Evolutionary conservation across 2,888 invertebrate genomes (phyloP), one percentile per base, ranked within the genome.

Genomic region (Ctena decussata): DNA sequence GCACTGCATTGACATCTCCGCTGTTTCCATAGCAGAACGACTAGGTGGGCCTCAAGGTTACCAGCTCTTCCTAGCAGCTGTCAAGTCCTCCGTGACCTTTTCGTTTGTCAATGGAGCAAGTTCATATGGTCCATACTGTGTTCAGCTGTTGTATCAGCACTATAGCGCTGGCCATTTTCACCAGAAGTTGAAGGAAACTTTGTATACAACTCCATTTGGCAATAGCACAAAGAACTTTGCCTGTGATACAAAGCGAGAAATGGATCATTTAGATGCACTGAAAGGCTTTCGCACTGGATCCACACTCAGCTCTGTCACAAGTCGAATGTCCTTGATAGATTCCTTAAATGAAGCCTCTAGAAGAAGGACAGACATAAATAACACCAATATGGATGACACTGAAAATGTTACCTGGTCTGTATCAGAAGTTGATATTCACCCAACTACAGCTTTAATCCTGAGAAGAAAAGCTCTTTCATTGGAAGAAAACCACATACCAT

Each of bases 281-380:
- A n/a, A n/a, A n/a, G n/a, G n/a, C n/a, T n/a, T n/a, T n/a, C n/a
- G n/a, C n/a, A n/a, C n/a, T n/a, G n/a, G n/a, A n/a, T n/a, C n/a
- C n/a, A n/a, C n/a, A n/a, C 70, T 24, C 3, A 24, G 37, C 11
- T 69, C 77, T 15, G 80, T 86, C 0, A 83, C 80, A 41, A 57
- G 80, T 49, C 27, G 80, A 46, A 82, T 87, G 87, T 80, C 84
- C 21, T 39, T 84, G 12, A 76, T 88, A 39, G 86, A 88, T 32
- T 77, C 73, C 30, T 57, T 83, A 3, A 70, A 73, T 44, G 83
- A 80, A 11, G 73, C 18, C 0, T 27, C 24, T n/a, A 65, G 24
- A 70, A 15, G 27, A 39, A 60, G n/a, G 46, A 69, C 24, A 1
- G 65, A 39, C 21, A 39, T 5, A 0, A 18, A 39, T 39, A 5